These are phyloP conservation scores for Teleogryllus oceanicus DNA, from an alignment of 2,888 invertebrate species.

Conservation along the genomic window DNA sequence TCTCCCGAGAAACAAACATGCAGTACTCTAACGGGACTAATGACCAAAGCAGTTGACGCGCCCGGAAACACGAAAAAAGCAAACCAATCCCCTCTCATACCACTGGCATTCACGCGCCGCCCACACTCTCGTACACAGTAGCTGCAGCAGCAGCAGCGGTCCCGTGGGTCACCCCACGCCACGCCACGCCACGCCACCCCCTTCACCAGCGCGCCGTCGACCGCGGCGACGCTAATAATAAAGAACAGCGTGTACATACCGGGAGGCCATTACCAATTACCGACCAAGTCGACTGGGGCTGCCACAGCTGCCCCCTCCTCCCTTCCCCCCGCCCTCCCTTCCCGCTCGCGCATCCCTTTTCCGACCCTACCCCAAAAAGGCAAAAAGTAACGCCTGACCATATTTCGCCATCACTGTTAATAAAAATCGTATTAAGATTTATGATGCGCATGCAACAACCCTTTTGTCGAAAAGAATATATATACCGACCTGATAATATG, in stretches of 20 bases:
- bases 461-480: slow-evolving; percentile 3
- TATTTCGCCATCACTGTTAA: slow-evolving; percentile 25
- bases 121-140: no score
- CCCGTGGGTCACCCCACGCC: background rate
- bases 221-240: slow-evolving; percentile 21
- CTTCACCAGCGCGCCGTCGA: background rate
- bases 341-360: no score
- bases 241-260: slow-evolving; percentile 24
- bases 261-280: slow-evolving; percentile 19
- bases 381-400: background rate
- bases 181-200: background rate
- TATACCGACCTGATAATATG: background rate
- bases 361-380: background rate
- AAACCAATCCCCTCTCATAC: no score
- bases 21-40: no score
- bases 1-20: no score
- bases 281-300: background rate
- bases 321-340: background rate
- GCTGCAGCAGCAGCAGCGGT: background rate
- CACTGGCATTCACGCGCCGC: no score
- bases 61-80: no score
- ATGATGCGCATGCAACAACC: background rate
- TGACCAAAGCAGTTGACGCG: no score
- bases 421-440: slow-evolving; percentile 21
- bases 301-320: background rate